phyloP scores from a whole-genome alignment of 1,140 invertebrate species.

The Macrotrachela quadricornifera region DNA sequence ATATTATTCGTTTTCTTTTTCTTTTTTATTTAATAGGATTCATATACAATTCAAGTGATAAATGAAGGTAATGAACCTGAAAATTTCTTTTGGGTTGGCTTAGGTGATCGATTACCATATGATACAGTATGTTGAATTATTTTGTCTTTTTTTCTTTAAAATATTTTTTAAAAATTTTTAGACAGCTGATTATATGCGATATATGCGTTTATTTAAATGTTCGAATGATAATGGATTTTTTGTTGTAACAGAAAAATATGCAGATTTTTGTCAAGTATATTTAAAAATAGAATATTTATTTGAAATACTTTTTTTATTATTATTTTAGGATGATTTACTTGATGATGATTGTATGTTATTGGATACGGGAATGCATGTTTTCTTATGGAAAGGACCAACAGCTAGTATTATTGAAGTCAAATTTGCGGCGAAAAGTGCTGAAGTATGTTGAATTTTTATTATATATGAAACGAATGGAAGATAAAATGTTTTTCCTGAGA shows the following conservation, averaged over 20 bases:
- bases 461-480: background rate
- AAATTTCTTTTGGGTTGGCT: constrained; percentile 91
- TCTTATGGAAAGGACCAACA: constrained; percentile 82
- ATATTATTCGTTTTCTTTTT: background rate
- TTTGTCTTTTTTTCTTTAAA: background rate
- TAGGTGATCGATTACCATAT: constrained; percentile 76
- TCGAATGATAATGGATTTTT: constrained; percentile 99
- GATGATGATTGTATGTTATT: constrained; percentile 99
- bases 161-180: constrained; percentile 14
- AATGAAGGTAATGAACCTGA: constrained; percentile 93
- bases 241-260: constrained; percentile 93
- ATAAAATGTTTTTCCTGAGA: background rate
- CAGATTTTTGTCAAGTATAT: constrained; percentile 88
- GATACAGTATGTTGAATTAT: constrained; percentile 35
- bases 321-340: constrained; percentile 69
- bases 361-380: constrained; percentile 91
- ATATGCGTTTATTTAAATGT: constrained; percentile 80
- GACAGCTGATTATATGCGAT: constrained; percentile 75
- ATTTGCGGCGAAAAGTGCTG: constrained; percentile 87
- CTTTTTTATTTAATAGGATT: constrained; percentile 14
- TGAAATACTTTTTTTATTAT: too few species aligned
- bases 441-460: constrained; percentile 37
- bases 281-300: background rate
- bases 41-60: constrained; percentile 40
- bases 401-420: constrained; percentile 97